phyloP scores from a whole-genome alignment of 2,797 vertebrate species.

The Peromyscus attwateri region DNA sequence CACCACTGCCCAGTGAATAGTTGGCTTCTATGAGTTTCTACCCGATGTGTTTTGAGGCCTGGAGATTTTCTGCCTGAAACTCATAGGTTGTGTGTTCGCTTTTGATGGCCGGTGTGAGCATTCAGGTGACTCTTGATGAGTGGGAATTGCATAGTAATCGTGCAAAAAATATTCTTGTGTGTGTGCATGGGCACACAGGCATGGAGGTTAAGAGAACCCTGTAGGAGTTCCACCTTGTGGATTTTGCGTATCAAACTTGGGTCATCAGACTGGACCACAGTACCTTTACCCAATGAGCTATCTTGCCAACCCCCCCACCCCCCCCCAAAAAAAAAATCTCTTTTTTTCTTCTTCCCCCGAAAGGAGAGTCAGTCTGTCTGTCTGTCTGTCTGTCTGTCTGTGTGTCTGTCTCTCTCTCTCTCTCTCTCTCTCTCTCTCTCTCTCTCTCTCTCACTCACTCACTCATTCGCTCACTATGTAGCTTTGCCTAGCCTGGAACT shows the following conservation, averaged over 20 bases:
- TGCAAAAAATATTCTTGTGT: background rate
- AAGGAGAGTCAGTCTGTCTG: background rate
- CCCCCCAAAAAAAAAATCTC: background rate
- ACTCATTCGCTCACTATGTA: background rate
- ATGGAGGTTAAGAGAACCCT: background rate
- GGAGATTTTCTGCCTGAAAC: background rate
- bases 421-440: no score
- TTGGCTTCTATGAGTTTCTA: background rate
- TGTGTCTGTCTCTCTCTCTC: no score
- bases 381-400: no score
- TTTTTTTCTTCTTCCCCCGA: background rate
- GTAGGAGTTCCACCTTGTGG: background rate
- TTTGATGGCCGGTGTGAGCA: background rate
- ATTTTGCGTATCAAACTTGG: background rate
- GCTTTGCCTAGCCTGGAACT: background rate
- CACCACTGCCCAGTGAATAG: background rate
- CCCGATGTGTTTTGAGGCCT: background rate
- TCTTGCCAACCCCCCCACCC: background rate
- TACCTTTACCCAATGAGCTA: background rate
- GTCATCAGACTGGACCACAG: background rate
- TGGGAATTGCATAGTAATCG: background rate
- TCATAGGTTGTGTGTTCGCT: background rate
- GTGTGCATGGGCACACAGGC: accelerated
- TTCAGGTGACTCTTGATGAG: conserved; percentile 30
- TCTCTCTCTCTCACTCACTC: no score